phyloP scores from a whole-genome alignment of 2,888 invertebrate genomes.

The Nemotelus pantherinus region DNA sequence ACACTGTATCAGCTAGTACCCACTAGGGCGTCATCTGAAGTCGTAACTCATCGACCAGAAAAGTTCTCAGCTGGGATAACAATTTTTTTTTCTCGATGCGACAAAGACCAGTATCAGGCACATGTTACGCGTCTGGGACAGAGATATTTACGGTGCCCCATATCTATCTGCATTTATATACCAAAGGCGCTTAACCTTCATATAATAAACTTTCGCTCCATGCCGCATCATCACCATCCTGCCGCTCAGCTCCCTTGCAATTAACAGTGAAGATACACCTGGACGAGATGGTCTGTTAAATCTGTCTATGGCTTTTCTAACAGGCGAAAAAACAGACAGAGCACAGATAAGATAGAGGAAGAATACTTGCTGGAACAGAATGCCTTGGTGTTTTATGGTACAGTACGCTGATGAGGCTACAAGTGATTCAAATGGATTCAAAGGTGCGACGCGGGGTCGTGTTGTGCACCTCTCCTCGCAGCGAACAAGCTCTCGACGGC shows the following conservation, averaged over 20 bases:
- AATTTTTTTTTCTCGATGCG: too few species aligned
- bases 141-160: neutral
- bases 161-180: neutral
- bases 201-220: conserved; percentile 23
- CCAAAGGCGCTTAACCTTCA: conserved; percentile 21
- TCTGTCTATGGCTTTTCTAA: conserved; percentile 19
- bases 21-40: too few species aligned
- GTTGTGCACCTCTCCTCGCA: neutral
- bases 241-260: neutral
- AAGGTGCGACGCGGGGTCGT: neutral
- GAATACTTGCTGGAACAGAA: neutral
- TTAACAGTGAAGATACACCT: neutral
- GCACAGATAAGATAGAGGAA: neutral
- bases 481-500: conserved; percentile 2
- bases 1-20: too few species aligned
- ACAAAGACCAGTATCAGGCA: too few species aligned
- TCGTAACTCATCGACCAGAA: too few species aligned
- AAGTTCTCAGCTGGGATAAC: too few species aligned
- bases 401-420: conserved; percentile 28
- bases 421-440: conserved; percentile 15
- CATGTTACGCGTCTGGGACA: neutral
- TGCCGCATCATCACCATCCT: neutral
- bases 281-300: conserved; percentile 19
- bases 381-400: neutral
- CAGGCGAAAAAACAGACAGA: neutral